A percentile compares a stretch with the other conserved stretches of the same genome.
phyloP scores from a whole-genome alignment of 2,888 invertebrate genomes.

The Tetragnatha montana region DNA sequence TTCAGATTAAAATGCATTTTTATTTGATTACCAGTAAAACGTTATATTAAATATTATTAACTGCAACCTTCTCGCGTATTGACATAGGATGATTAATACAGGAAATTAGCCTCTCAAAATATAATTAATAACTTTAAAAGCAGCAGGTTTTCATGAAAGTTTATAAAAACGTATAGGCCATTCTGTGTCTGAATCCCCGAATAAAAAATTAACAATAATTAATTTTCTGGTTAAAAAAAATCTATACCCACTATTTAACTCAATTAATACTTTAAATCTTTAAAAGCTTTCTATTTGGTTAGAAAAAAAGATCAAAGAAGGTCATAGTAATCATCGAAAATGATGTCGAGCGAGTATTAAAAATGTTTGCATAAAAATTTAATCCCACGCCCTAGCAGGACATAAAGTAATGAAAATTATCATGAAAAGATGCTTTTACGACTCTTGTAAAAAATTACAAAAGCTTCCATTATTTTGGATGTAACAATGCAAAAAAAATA shows the following conservation, averaged over 20 bases:
- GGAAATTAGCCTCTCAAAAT: neutral
- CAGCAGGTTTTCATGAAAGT: neutral
- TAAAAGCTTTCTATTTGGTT: constrained; percentile 27
- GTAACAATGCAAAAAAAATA: constrained; percentile 26
- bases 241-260: constrained; percentile 4
- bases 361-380: constrained; percentile 44
- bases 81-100: neutral
- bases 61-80: neutral
- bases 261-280: constrained; percentile 41
- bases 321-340: constrained; percentile 26
- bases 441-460: constrained; percentile 4
- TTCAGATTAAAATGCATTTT: constrained; percentile 10
- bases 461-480: constrained; percentile 8
- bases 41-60: neutral
- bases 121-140: constrained; percentile 20
- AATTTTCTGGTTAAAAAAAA: constrained; percentile 44
- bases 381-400: constrained; percentile 18
- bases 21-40: constrained; percentile 3
- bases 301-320: constrained; percentile 28
- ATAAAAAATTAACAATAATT: constrained; percentile 33
- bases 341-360: constrained; percentile 22
- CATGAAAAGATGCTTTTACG: constrained; percentile 24
- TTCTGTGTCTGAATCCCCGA: neutral
- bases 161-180: neutral
- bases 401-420: constrained; percentile 13